A percentile compares a stretch with the other conserved stretches of the same genome.
phyloP scores from a whole-genome alignment of 2,888 invertebrate species.

The Andrena trimmerana region DNA sequence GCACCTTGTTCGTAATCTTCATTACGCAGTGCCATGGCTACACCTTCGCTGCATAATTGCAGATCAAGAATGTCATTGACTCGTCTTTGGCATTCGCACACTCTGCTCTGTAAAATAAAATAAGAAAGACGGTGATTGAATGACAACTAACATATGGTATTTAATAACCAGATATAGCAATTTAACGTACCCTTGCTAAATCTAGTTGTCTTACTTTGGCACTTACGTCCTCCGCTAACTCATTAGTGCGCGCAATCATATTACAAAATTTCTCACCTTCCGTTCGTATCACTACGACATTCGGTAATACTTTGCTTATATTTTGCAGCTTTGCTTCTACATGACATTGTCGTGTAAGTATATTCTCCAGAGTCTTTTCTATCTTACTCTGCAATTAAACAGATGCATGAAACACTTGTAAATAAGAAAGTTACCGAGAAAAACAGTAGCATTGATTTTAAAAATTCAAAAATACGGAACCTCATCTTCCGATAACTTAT shows the following conservation, averaged over 20 bases:
- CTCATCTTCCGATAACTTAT: constrained; percentile 79
- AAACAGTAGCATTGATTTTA: background rate
- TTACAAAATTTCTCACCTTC: constrained; percentile 93
- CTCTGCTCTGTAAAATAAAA: constrained; percentile 89
- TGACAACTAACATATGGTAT: constrained; percentile 8
- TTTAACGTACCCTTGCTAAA: constrained; percentile 91
- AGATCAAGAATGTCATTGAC: constrained; percentile 98
- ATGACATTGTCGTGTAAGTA: constrained; percentile 91
- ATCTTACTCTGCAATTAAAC: constrained; percentile 87
- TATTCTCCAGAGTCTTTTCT: constrained; percentile 89
- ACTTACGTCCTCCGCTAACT: constrained; percentile 96
- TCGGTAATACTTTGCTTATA: constrained; percentile 93
- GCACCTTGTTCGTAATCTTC: constrained; percentile 99
- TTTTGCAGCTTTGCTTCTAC: constrained; percentile 93
- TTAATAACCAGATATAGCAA: background rate
- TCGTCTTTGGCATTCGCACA: constrained; percentile 96
- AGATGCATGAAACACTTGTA: background rate
- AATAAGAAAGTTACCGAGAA: background rate
- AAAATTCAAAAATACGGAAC: constrained; percentile 58
- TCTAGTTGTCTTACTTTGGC: constrained; percentile 98
- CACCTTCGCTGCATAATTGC: constrained; percentile 98
- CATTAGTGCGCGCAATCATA: constrained; percentile 95
- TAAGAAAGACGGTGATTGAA: constrained; percentile 12
- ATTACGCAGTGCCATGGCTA: constrained; percentile 95
- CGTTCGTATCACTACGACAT: constrained; percentile 91